phyloP scores from a whole-genome alignment of 35 echinoderm and acorn worm species.

The Acanthaster planci region DNA sequence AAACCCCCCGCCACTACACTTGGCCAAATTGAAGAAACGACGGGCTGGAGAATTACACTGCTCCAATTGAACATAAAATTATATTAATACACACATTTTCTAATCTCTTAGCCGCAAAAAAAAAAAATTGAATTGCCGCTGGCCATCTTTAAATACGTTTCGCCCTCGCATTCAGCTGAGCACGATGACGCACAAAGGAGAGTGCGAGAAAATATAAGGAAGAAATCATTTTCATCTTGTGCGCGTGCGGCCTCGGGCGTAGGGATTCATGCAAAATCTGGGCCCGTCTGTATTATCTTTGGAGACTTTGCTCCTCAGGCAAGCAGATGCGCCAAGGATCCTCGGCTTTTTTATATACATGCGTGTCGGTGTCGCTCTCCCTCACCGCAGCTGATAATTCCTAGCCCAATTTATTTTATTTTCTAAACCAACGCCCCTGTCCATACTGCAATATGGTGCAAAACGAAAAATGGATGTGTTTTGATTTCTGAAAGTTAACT shows the following conservation, averaged over 20 bases:
- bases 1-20: neutral
- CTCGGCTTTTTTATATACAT: neutral
- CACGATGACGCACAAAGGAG: slow-evolving; percentile 28
- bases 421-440: neutral
- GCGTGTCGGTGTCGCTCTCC: neutral
- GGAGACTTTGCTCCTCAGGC: neutral
- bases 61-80: slow-evolving; percentile 23
- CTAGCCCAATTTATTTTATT: neutral
- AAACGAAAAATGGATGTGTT: neutral
- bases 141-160: slow-evolving; percentile 26
- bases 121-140: slow-evolving; percentile 3
- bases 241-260: slow-evolving; percentile 6
- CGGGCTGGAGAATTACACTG: neutral
- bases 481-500: no score
- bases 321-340: slow-evolving; percentile 11
- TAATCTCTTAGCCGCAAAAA: slow-evolving; percentile 14
- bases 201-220: slow-evolving; percentile 6
- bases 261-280: slow-evolving; percentile 11
- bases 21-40: slow-evolving; percentile 7
- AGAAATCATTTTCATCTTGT: slow-evolving; percentile 25
- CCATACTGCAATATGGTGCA: neutral
- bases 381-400: slow-evolving; percentile 17
- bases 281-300: slow-evolving; percentile 9
- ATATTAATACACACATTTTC: slow-evolving; percentile 34
- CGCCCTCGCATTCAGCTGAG: slow-evolving; percentile 14